Conservation (phyloP, 2,888 invertebrate species). For the Dioctria rufipes region DNA sequence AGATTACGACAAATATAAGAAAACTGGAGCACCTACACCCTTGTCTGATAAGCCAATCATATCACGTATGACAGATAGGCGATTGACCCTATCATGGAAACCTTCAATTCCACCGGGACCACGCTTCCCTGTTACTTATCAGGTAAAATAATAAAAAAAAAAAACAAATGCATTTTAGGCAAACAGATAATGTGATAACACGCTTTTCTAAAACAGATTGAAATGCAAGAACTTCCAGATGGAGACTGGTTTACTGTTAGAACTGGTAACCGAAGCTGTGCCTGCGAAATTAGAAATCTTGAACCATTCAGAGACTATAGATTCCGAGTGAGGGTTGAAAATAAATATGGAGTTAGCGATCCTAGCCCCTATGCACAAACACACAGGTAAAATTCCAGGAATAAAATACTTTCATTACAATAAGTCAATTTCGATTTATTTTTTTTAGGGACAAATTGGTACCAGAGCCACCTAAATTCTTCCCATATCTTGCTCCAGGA, state of each 20-base stretch:
- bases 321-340: constrained; percentile 96
- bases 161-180: neutral
- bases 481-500: constrained; percentile 85
- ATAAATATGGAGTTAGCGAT: constrained; percentile 96
- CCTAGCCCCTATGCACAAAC: constrained; percentile 93
- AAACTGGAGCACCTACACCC: constrained; percentile 88
- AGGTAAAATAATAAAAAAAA: constrained; percentile 72
- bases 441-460: constrained; percentile 78
- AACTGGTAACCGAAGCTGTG: constrained; percentile 88
- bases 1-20: constrained; percentile 87
- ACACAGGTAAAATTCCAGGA: constrained; percentile 70
- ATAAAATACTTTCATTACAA: constrained; percentile 53
- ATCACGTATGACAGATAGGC: constrained; percentile 91
- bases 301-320: constrained; percentile 96
- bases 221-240: constrained; percentile 93
- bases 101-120: constrained; percentile 92
- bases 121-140: constrained; percentile 92
- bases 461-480: constrained; percentile 84
- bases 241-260: constrained; percentile 94
- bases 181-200: neutral
- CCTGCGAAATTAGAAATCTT: constrained; percentile 90
- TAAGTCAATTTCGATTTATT: constrained; percentile 28
- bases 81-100: constrained; percentile 92
- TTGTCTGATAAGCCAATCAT: constrained; percentile 93
- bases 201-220: constrained; percentile 73